A percentile compares a stretch with the other conserved stretches of the same genome.
phyloP scores from a whole-genome alignment of 2,113 vertebrate genomes.

The Hypanus sabinus region DNA sequence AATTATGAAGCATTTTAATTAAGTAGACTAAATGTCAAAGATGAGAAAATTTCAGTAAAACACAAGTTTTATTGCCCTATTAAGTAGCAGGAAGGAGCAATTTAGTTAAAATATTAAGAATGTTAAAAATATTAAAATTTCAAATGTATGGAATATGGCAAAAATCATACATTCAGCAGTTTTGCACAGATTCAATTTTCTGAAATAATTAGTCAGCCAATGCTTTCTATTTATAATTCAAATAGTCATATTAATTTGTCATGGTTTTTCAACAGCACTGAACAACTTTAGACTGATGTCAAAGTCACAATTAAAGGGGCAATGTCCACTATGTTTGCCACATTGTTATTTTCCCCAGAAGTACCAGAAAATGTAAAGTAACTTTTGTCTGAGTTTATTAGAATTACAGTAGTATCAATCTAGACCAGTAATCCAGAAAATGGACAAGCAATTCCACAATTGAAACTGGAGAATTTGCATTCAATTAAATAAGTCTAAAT shows the following conservation, averaged over 20 bases:
- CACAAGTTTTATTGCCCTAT: not conserved
- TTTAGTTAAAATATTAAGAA: too few relatives aligned
- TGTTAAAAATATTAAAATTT: not conserved
- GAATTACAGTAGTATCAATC: too few relatives aligned
- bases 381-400: not conserved
- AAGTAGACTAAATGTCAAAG: not conserved
- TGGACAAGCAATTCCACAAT: too few relatives aligned
- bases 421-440: too few relatives aligned
- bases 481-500: too few relatives aligned
- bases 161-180: not conserved
- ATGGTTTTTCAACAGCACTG: not conserved
- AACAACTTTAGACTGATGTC: not conserved
- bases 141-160: not conserved
- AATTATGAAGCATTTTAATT: too few relatives aligned
- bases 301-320: not conserved
- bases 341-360: not conserved
- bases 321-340: not conserved
- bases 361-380: not conserved
- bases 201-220: not conserved
- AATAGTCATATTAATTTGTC: not conserved
- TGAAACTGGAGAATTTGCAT: too few relatives aligned
- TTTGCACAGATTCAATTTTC: not conserved
- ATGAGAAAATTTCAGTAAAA: constrained; percentile 1
- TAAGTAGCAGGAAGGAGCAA: not conserved
- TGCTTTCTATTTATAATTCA: not conserved